Evolutionary conservation across 2,888 invertebrate genomes (phyloP).

Genomic region (Bruchidius siliquastri): DNA sequence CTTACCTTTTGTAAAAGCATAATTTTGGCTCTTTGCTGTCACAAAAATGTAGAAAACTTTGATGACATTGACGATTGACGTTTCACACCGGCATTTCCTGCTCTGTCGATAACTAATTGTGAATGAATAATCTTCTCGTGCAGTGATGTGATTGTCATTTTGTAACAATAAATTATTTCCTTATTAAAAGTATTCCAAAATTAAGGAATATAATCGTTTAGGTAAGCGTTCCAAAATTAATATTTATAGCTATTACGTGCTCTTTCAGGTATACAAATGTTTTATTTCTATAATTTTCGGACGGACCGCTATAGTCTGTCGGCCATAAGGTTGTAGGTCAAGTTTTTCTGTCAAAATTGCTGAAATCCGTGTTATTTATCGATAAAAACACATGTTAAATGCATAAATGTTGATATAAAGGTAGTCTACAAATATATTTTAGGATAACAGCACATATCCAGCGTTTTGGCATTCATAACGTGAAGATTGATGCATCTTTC

Average conservation of each 20-base stretch:
- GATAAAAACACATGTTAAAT: slow-evolving; percentile 10
- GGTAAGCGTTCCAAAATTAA: slow-evolving; percentile 5
- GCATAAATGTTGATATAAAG: background rate
- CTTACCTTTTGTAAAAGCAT: background rate
- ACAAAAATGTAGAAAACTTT: background rate
- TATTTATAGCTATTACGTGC: background rate
- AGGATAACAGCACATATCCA: slow-evolving; percentile 2
- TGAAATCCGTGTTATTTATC: slow-evolving; percentile 12
- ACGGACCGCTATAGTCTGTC: slow-evolving; percentile 11
- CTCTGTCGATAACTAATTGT: background rate
- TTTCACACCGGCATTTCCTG: slow-evolving; percentile 1
- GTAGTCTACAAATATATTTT: slow-evolving; percentile 7
- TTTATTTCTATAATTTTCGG: background rate
- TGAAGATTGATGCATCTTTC: background rate
- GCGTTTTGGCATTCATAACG: background rate
- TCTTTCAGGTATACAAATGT: background rate
- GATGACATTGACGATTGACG: background rate
- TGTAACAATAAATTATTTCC: slow-evolving; percentile 16
- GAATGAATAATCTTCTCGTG: slow-evolving; percentile 10
- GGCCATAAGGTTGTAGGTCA: slow-evolving; percentile 20
- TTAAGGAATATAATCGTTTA: slow-evolving; percentile 9
- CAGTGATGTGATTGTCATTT: slow-evolving; percentile 18
- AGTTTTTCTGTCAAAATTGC: slow-evolving; percentile 16
- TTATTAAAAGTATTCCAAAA: slow-evolving; percentile 10
- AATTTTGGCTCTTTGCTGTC: background rate